phyloP scores from a whole-genome alignment of 2,113 vertebrate species.

The Oryzias curvinotus region DNA sequence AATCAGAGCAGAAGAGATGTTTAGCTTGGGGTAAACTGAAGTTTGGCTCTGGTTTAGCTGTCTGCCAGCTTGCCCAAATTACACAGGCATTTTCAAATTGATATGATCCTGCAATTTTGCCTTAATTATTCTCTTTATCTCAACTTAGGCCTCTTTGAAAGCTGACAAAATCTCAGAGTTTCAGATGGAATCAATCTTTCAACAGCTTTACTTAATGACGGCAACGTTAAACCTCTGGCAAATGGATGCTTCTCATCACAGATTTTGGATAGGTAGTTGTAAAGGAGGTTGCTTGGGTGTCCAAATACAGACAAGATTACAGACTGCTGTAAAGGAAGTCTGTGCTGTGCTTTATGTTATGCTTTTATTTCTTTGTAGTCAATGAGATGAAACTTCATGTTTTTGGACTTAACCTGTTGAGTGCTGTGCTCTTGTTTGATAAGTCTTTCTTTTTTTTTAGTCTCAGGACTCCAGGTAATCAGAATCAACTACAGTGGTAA shows the following conservation, averaged over 20 bases:
- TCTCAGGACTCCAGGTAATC: no score
- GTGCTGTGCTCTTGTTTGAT: no score
- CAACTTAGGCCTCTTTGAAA: constrained; percentile 3
- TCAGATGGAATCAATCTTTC: neutral
- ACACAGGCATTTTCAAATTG: constrained; percentile 1
- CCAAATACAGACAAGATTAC: no score
- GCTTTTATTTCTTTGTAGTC: no score
- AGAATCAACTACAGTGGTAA: no score
- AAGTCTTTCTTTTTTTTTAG: no score
- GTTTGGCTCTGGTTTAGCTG: constrained; percentile 20
- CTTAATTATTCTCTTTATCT: constrained; percentile 8
- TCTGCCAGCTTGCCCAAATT: constrained; percentile 17
- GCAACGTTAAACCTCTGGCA: neutral
- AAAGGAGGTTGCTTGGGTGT: no score
- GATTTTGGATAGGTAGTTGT: neutral
- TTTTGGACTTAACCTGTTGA: no score
- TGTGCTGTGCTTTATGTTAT: no score
- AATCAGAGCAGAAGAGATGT: constrained; percentile 64
- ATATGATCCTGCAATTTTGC: constrained; percentile 4
- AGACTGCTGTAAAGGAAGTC: no score
- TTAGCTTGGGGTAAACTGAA: constrained; percentile 29
- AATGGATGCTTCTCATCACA: neutral
- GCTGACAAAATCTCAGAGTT: neutral
- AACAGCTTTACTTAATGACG: constrained; percentile 8
- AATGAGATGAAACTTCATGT: no score